Percentiles rank a stretch among this genome's conserved stretches.
Evolutionary conservation across 2,797 vertebrate genomes (phyloP).

Genomic region (Sorex maritimensis): DNA sequence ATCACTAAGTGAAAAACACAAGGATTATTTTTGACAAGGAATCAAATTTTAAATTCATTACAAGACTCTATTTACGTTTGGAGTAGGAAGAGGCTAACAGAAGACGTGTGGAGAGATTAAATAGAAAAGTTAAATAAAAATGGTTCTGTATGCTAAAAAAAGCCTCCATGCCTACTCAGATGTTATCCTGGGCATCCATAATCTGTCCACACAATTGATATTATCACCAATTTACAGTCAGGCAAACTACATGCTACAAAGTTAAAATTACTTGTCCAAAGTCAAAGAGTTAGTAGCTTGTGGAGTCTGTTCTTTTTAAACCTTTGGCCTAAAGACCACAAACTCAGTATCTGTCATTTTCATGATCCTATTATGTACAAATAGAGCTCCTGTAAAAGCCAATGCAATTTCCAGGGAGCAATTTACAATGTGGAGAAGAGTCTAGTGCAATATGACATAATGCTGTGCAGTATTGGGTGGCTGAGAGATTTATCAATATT

Average conservation of each 20-base stretch:
- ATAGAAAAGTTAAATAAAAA: neutral
- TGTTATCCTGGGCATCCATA: neutral
- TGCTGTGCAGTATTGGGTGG: slow-evolving; percentile 7
- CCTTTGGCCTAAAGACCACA: slow-evolving; percentile 57
- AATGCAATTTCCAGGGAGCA: slow-evolving; percentile 71
- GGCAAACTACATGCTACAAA: neutral
- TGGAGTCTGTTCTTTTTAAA: slow-evolving; percentile 40
- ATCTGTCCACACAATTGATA: neutral
- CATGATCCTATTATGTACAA: slow-evolving; percentile 69
- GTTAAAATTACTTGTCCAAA: slow-evolving; percentile 72
- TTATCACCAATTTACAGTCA: slow-evolving; percentile 38
- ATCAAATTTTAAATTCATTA: slow-evolving; percentile 25
- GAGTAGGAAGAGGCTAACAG: neutral
- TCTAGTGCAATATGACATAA: neutral
- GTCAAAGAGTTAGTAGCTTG: slow-evolving; percentile 73
- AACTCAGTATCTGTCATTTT: slow-evolving; percentile 70
- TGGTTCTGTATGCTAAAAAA: neutral
- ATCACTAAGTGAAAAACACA: neutral
- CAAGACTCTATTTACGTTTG: slow-evolving; percentile 5
- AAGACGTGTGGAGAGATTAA: neutral
- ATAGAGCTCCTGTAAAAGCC: slow-evolving; percentile 64
- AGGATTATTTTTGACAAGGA: slow-evolving; percentile 39
- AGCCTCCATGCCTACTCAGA: neutral
- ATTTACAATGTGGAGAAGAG: slow-evolving; percentile 56
- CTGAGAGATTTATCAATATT: slow-evolving; percentile 57